Evolutionary conservation across 2,797 vertebrate species (phyloP).

Genomic region (Coreius guichenoti): DNA sequence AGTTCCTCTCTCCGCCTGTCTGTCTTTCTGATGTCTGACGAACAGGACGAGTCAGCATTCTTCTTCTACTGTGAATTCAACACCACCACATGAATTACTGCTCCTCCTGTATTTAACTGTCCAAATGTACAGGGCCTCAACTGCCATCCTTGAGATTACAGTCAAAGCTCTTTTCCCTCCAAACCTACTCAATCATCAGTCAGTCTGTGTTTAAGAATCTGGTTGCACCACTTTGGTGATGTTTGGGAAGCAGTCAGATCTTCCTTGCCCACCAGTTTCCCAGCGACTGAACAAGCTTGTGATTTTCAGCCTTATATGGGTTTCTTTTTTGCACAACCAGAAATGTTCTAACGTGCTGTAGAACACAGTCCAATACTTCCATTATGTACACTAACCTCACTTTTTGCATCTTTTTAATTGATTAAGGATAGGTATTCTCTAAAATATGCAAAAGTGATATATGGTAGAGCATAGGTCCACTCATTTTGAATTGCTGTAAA

Average conservation of each 20-base stretch:
- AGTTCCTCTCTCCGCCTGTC: neutral
- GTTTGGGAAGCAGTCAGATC: conserved; percentile 18
- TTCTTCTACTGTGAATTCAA: conserved; percentile 57
- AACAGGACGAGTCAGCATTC: conserved; percentile 52
- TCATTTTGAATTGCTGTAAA: neutral
- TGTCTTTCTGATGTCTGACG: conserved; percentile 25
- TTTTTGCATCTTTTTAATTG: neutral
- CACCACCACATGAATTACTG: conserved; percentile 56
- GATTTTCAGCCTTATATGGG: conserved; percentile 21
- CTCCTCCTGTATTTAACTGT: conserved; percentile 29
- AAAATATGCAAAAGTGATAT: neutral
- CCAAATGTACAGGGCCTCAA: conserved; percentile 25
- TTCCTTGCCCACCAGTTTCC: conserved; percentile 34
- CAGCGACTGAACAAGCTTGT: neutral
- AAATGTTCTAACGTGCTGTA: neutral
- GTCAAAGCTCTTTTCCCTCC: conserved; percentile 23
- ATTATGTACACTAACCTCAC: neutral
- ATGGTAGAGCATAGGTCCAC: neutral
- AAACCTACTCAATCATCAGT: conserved; percentile 38
- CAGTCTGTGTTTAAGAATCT: conserved; percentile 36
- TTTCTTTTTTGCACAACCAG: neutral
- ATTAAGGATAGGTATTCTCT: neutral
- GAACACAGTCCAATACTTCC: neutral
- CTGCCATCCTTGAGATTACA: conserved; percentile 42
- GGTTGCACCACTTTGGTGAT: conserved; percentile 18